A percentile compares a stretch with the other conserved stretches of the same genome.
Conservation (phyloP, 2,888 invertebrate genomes). For the Scelioninae gen. 1 region DNA sequence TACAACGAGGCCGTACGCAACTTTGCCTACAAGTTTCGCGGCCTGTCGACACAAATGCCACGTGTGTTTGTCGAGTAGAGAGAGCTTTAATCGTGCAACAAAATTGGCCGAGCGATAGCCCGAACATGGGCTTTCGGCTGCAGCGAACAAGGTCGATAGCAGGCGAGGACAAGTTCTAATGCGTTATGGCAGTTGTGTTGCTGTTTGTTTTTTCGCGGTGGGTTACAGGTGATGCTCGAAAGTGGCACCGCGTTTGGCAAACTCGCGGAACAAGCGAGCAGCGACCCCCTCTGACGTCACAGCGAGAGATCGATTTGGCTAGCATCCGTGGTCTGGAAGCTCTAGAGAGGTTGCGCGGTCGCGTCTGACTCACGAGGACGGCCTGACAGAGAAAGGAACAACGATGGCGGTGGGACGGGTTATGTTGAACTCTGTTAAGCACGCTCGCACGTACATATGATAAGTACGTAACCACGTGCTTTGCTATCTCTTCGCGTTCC, state of each 20-base stretch:
- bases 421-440: conserved; percentile 6
- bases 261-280: conserved; percentile 37
- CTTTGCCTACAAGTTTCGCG: conserved; percentile 16
- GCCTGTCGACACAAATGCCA: conserved; percentile 12
- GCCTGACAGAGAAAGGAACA: background rate
- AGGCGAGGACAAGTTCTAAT: conserved; percentile 15
- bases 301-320: conserved; percentile 72
- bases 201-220: conserved; percentile 25
- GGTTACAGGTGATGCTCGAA: conserved; percentile 51
- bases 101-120: conserved; percentile 26
- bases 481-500: conserved; percentile 29
- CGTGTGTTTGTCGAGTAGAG: background rate
- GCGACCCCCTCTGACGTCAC: conserved; percentile 70
- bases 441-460: conserved; percentile 53
- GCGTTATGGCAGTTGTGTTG: conserved; percentile 21
- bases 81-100: conserved; percentile 25
- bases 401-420: conserved; percentile 15
- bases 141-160: conserved; percentile 32
- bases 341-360: conserved; percentile 46
- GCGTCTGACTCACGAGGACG: background rate
- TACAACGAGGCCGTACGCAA: conserved; percentile 13
- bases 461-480: conserved; percentile 63
- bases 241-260: conserved; percentile 40
- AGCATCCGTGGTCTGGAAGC: conserved; percentile 70
- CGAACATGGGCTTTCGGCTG: conserved; percentile 21